Evolutionary conservation across 2,888 invertebrate species (phyloP).

Genomic region (Chrysomela aeneicollis): DNA sequence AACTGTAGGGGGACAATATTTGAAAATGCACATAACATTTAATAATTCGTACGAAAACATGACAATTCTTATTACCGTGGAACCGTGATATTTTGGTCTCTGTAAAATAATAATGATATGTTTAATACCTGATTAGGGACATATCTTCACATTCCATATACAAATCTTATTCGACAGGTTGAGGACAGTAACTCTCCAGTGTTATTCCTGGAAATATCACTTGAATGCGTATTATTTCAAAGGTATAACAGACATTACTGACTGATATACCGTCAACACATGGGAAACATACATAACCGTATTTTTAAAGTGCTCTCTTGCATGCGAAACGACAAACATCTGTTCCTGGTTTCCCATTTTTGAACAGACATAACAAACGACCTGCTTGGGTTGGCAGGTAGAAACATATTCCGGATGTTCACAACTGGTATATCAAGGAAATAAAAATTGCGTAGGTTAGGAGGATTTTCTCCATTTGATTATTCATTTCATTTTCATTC

Average conservation of each 20-base stretch:
- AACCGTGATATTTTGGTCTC: too few relatives aligned
- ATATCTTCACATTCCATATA: too few relatives aligned
- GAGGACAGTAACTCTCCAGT: background rate
- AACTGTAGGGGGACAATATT: too few relatives aligned
- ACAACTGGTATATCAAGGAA: background rate
- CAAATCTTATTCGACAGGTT: constrained; percentile 6
- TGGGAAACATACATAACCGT: constrained; percentile 26
- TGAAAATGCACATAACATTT: too few relatives aligned
- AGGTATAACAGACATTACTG: constrained; percentile 12
- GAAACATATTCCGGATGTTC: constrained; percentile 16
- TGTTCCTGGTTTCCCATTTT: constrained; percentile 23
- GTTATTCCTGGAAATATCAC: constrained; percentile 16
- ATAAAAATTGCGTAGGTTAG: background rate
- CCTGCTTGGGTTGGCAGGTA: constrained; percentile 12
- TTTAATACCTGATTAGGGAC: too few relatives aligned
- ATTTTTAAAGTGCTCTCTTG: constrained; percentile 26
- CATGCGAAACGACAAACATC: constrained; percentile 26
- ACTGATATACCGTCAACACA: constrained; percentile 23
- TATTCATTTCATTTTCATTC: too few relatives aligned
- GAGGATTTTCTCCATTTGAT: background rate
- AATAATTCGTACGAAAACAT: too few relatives aligned
- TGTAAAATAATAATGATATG: too few relatives aligned
- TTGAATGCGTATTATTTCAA: background rate
- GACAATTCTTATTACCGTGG: too few relatives aligned
- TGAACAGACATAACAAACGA: constrained; percentile 18